Conservation (phyloP, 1,140 invertebrate genomes). For the Euwallacea fornicatus region DNA sequence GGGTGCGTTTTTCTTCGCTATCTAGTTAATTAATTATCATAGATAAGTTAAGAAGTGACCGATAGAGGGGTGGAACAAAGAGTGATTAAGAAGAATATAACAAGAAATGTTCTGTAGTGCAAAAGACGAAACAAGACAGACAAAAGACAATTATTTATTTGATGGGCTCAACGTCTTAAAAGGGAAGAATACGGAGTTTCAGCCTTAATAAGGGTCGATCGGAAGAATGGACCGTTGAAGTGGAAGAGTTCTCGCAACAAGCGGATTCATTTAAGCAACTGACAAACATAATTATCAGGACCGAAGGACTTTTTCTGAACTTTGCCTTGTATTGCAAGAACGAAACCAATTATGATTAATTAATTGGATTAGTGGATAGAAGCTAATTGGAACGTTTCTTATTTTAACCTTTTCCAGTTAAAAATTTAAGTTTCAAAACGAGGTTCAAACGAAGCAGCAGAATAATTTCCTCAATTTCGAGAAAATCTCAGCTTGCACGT, state of each 20-base stretch:
- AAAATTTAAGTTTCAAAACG: no score
- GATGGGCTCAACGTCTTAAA: constrained; percentile 8
- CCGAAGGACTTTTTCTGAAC: background rate
- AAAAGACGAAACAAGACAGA: constrained; percentile 2
- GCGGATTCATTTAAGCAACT: constrained; percentile 20
- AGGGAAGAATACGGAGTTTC: constrained; percentile 7
- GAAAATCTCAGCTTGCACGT: no score
- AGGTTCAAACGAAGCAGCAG: no score
- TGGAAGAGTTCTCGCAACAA: constrained; percentile 22
- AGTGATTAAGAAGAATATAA: no score
- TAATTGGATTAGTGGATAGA: background rate
- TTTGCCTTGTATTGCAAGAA: background rate
- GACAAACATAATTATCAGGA: constrained; percentile 20
- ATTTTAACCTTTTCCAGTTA: no score
- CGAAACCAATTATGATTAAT: constrained; percentile 8
- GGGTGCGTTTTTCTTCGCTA: no score
- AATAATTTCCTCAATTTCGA: no score
- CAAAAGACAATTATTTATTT: constrained; percentile 4
- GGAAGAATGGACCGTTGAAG: constrained; percentile 9
- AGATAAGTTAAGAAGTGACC: no score
- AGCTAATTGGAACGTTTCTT: no score
- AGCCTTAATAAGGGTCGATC: constrained; percentile 11
- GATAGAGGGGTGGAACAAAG: no score
- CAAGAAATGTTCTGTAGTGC: background rate
- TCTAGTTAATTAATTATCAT: no score